Evolutionary conservation across 2,113 vertebrate species (phyloP).

Genomic region (Clarias macrocephalus): DNA sequence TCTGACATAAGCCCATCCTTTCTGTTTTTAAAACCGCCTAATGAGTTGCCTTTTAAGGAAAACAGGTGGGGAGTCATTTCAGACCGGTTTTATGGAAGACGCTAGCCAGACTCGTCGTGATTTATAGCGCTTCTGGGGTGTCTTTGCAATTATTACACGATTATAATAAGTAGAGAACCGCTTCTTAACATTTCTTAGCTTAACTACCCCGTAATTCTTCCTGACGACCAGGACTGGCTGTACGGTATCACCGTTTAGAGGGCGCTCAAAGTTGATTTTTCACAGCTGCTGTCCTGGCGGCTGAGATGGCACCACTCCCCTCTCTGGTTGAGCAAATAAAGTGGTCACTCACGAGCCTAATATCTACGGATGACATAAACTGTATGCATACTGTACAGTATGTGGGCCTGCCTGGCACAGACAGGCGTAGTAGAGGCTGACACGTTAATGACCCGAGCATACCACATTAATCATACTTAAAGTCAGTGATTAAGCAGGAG

Average conservation of each 20-base stretch:
- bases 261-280: not conserved
- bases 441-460: constrained; percentile 28
- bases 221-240: not conserved
- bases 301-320: not conserved
- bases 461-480: constrained; percentile 2
- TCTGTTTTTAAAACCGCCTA: not conserved
- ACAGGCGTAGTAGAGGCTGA: not conserved
- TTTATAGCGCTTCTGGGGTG: not conserved
- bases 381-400: not conserved
- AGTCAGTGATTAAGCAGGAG: constrained; percentile 26
- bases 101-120: not conserved
- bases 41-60: not conserved
- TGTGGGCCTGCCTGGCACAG: constrained; percentile 10
- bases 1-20: not conserved
- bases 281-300: not conserved
- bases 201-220: not conserved
- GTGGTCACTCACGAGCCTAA: not conserved
- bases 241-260: not conserved
- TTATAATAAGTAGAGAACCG: not conserved
- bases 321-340: constrained; percentile 20
- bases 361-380: constrained; percentile 1
- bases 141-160: not conserved
- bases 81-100: not conserved
- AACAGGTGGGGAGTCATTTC: not conserved
- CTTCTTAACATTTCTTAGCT: not conserved